Evolutionary conservation across 2,113 vertebrate genomes (phyloP).

Genomic region (Marmota flaviventris): DNA sequence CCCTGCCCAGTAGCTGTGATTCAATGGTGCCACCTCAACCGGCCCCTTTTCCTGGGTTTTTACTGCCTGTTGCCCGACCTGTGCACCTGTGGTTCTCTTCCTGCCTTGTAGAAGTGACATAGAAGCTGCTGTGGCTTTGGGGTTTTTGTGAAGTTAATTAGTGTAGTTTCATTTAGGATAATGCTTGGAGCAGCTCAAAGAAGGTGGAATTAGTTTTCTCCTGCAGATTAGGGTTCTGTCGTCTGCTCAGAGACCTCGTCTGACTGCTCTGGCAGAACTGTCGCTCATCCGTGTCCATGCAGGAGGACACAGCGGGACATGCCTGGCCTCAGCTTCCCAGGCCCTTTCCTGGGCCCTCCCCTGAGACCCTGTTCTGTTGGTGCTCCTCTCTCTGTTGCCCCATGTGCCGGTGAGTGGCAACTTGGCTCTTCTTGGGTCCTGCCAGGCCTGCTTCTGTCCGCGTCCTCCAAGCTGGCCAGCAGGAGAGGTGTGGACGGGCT

Average conservation of each 20-base stretch:
- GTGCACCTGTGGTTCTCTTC: not conserved
- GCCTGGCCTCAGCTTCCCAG: not conserved
- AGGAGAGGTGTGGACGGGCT: not conserved
- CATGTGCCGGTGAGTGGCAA: not conserved
- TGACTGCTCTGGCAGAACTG: not conserved
- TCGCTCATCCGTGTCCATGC: not conserved
- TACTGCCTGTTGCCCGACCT: too few relatives aligned
- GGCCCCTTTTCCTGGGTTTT: too few relatives aligned
- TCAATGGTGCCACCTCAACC: too few relatives aligned
- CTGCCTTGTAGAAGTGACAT: rapidly evolving
- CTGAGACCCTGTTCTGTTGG: too few relatives aligned
- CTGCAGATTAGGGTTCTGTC: not conserved
- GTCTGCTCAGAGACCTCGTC: not conserved
- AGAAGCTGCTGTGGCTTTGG: not conserved
- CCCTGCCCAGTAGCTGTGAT: too few relatives aligned
- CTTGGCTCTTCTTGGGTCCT: not conserved
- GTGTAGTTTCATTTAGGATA: not conserved
- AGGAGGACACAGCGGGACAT: not conserved
- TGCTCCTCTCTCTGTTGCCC: not conserved
- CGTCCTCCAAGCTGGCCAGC: not conserved
- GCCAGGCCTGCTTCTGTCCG: not conserved
- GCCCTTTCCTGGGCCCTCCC: not conserved
- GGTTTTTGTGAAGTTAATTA: not conserved
- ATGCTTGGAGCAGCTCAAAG: not conserved
- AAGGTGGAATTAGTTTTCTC: not conserved